phyloP scores from a whole-genome alignment of 2,888 invertebrate genomes.

The Vanessa cardui region DNA sequence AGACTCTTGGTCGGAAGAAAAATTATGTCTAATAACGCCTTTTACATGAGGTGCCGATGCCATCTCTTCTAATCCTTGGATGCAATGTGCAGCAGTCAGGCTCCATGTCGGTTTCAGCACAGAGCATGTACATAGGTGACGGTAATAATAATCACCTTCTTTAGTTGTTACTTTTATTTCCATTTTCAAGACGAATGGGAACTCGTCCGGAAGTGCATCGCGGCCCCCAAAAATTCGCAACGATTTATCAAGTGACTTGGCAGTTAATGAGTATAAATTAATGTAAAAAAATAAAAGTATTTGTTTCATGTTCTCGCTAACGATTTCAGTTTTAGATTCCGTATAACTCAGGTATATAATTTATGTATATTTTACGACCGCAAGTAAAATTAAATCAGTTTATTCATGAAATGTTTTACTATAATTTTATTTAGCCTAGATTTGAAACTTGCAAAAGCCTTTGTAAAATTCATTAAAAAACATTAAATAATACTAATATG shows the following conservation, averaged over 20 bases:
- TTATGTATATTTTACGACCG: too few species aligned
- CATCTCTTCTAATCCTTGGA: neutral
- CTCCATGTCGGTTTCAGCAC: conserved; percentile 8
- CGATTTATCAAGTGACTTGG: neutral
- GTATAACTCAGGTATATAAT: too few species aligned
- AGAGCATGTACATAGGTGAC: neutral
- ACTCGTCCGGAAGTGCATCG: conserved; percentile 7
- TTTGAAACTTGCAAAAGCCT: too few species aligned
- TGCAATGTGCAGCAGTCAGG: conserved; percentile 16
- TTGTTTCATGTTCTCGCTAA: too few species aligned
- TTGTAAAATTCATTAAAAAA: too few species aligned
- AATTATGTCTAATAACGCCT: too few species aligned
- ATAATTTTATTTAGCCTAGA: too few species aligned
- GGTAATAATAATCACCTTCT: neutral
- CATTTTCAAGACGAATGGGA: conserved; percentile 11
- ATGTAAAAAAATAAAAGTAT: neutral
- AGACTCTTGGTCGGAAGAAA: conserved; percentile 1
- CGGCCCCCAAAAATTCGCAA: conserved; percentile 13
- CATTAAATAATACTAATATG: too few species aligned
- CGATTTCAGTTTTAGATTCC: too few species aligned
- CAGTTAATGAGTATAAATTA: neutral
- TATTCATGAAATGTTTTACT: too few species aligned
- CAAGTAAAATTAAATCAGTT: too few species aligned
- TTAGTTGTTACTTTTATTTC: neutral
- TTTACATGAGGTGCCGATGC: too few species aligned